These are phyloP conservation scores for Drosophila simulans DNA, from an alignment of 1,140 invertebrate species.

Conservation along the genomic window DNA sequence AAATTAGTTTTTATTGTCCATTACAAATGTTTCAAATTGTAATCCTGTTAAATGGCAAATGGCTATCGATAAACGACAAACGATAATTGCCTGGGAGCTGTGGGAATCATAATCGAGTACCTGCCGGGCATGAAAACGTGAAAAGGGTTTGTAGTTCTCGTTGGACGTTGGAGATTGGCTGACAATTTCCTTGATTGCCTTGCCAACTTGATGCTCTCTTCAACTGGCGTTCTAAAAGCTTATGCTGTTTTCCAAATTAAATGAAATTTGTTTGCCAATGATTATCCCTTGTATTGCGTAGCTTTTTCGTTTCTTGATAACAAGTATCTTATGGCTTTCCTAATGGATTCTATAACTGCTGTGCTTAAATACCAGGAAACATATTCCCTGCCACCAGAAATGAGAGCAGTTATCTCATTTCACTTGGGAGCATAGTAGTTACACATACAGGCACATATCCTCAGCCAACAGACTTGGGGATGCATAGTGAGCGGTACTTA, in stretches of 20 bases:
- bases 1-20: constrained; percentile 49
- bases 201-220: constrained; percentile 5
- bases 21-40: constrained; percentile 39
- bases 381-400: too few relatives aligned
- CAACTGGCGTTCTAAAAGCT: too few relatives aligned
- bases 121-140: constrained; percentile 13
- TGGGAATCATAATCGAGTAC: constrained; percentile 35
- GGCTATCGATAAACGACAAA: constrained; percentile 41
- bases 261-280: too few relatives aligned
- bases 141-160: background rate
- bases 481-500: constrained; percentile 33
- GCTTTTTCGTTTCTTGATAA: too few relatives aligned
- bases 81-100: constrained; percentile 28
- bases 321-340: too few relatives aligned
- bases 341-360: too few relatives aligned
- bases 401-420: too few relatives aligned
- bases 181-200: constrained; percentile 17
- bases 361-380: too few relatives aligned
- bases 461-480: constrained; percentile 7
- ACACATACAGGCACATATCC: background rate
- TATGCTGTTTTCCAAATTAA: too few relatives aligned
- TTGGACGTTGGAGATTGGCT: background rate
- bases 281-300: too few relatives aligned
- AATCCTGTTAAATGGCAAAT: constrained; percentile 47
- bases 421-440: too few relatives aligned